phyloP scores from a whole-genome alignment of 2,888 invertebrate species.

The Troides aeacus region DNA sequence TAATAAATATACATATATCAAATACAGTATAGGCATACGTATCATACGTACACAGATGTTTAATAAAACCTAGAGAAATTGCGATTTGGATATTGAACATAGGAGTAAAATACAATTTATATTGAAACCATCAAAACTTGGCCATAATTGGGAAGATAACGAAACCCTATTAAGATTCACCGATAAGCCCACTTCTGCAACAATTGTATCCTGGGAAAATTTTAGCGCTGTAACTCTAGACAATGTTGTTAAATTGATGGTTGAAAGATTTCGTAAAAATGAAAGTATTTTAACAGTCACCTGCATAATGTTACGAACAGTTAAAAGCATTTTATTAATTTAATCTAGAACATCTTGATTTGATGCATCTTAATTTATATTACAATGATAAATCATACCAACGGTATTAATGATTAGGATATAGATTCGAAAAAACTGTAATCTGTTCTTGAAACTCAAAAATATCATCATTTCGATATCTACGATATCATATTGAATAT shows the following conservation, averaged over 20 bases:
- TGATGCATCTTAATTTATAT: too few relatives aligned
- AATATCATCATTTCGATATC: too few relatives aligned
- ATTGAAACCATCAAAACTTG: not conserved
- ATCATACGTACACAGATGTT: too few relatives aligned
- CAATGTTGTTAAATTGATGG: constrained; percentile 25
- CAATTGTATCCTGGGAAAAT: constrained; percentile 30
- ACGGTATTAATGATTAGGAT: too few relatives aligned
- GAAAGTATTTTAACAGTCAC: constrained; percentile 18
- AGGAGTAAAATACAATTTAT: not conserved
- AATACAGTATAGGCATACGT: too few relatives aligned
- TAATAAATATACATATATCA: too few relatives aligned
- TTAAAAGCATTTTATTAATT: not conserved
- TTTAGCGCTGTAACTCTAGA: constrained; percentile 18
- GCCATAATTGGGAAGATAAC: constrained; percentile 2
- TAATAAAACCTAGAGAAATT: not conserved
- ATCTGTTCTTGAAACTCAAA: too few relatives aligned
- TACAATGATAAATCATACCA: too few relatives aligned
- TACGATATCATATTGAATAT: too few relatives aligned
- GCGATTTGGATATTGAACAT: not conserved
- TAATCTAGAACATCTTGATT: not conserved
- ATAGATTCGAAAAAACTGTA: too few relatives aligned
- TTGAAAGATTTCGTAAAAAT: constrained; percentile 26
- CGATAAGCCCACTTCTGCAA: constrained; percentile 25
- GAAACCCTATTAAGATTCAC: constrained; percentile 19
- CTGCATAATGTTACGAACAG: constrained; percentile 5